phyloP scores from a whole-genome alignment of 2,113 vertebrate genomes.

The Sinosuthora webbiana region DNA sequence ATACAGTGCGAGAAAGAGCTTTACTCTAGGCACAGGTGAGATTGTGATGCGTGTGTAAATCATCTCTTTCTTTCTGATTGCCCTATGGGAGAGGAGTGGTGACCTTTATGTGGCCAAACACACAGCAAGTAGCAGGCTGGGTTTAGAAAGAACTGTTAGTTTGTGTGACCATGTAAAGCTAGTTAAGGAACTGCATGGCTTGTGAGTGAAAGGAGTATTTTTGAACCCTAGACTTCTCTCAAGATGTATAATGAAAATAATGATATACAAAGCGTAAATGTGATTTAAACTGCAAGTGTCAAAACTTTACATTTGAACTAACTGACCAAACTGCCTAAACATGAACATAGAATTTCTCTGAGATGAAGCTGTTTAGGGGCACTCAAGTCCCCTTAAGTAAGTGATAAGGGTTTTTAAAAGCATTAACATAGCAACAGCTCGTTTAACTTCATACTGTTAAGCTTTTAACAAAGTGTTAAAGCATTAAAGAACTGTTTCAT shows the following conservation, averaged over 20 bases:
- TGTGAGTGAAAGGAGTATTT: background rate
- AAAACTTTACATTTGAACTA: background rate
- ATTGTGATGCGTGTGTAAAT: background rate
- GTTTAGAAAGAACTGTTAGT: background rate
- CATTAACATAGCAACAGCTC: background rate
- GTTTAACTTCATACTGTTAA: background rate
- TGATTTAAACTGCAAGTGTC: background rate
- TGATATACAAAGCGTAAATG: background rate
- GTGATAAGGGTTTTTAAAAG: background rate
- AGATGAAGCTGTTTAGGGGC: background rate
- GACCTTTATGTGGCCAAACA: background rate
- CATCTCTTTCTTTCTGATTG: background rate
- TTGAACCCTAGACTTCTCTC: background rate
- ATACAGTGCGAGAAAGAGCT: constrained; percentile 65
- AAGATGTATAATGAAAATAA: background rate
- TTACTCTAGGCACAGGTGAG: constrained; percentile 77
- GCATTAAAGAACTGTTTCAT: background rate
- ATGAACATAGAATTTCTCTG: background rate
- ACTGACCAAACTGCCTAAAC: background rate
- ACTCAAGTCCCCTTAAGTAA: background rate
- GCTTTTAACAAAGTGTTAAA: background rate
- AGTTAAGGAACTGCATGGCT: background rate
- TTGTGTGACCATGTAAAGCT: background rate
- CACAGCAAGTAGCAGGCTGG: background rate
- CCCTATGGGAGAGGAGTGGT: background rate